Conservation (phyloP, 1,140 invertebrate species). For the Cepaea nemoralis region DNA sequence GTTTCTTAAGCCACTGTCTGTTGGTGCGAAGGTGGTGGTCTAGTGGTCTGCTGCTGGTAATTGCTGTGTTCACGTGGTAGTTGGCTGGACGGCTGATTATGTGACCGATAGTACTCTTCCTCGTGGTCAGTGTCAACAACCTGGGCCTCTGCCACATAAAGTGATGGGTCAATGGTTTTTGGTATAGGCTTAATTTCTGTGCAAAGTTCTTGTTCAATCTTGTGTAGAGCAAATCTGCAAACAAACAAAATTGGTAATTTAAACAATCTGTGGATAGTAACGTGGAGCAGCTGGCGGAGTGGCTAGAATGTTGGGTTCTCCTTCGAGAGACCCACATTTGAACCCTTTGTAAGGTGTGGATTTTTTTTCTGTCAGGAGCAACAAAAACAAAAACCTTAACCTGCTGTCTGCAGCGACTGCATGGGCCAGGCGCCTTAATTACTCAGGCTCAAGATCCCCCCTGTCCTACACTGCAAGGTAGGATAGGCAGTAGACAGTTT, state of each 20-base stretch:
- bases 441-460: no score
- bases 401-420: no score
- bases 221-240: constrained; percentile 87
- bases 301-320: no score
- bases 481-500: no score
- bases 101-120: constrained; percentile 14
- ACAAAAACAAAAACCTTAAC: no score
- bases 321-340: no score
- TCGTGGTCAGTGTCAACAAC: constrained; percentile 59
- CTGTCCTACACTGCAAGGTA: no score
- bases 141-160: constrained; percentile 90
- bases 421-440: no score
- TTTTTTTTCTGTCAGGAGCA: no score
- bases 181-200: constrained; percentile 99
- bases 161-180: constrained; percentile 95
- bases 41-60: not conserved
- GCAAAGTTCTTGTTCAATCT: constrained; percentile 97
- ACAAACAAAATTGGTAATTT: constrained; percentile 17
- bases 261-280: no score
- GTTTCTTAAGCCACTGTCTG: constrained; percentile 32
- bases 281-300: no score
- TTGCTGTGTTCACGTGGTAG: not conserved
- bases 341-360: no score
- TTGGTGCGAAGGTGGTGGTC: not conserved
- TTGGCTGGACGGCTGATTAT: not conserved